Base-by-base conservation (phyloP, 2,113 vertebrate species). In the Ochotona curzoniae region DNA sequence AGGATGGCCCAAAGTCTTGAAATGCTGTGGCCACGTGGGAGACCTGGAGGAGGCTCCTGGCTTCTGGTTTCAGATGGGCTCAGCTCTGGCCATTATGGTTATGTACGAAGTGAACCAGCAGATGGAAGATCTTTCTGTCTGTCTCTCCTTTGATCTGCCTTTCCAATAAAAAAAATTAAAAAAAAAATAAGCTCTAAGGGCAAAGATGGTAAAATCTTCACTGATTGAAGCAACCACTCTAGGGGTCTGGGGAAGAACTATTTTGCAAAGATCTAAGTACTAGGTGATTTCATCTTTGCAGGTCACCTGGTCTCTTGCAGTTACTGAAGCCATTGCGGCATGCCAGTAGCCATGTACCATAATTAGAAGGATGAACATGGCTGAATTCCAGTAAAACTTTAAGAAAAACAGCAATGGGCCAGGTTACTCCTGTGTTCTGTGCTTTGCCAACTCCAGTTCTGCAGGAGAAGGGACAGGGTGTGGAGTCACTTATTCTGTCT, bases 331-430 rank as follows among this genome's bases (percentile, higher is more conserved):
- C 67, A 7, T 70, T 63, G 32, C 0, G 64, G 15, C 18, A 11
- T 73, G 61, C 70, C 79, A 89, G 6, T n/a, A 70, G 79, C 18
- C 44, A 57, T 10, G 8, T 49, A 28, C 25, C 20, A 15, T 32
- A 70, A 57, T 17, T 18, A 30, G 63, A 88, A 57, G n/a, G 64
- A 8, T 25, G 7, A 7, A 15, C 0, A 4, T 92, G n/a, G 32
- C 20, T 70, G 18, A 30, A 26, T 76, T 74, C 49, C 30, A 74
- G 44, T 88, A 88, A 92, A 85, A 82, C 78, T 90, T 90, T 92
- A 32, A 23, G 70, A 87, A 84, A 80, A 32, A 13, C 76, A 30
- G 13, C 32, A 66, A 51, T 28, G n/a, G 60, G 23, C 17, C 21
- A 15, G 26, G 14, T 91, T 86, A 86, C 76, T 47, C 54, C 30